Evolutionary conservation across 2,797 vertebrate genomes (phyloP).

Genomic region (Dendrocincla tyrannina): DNA sequence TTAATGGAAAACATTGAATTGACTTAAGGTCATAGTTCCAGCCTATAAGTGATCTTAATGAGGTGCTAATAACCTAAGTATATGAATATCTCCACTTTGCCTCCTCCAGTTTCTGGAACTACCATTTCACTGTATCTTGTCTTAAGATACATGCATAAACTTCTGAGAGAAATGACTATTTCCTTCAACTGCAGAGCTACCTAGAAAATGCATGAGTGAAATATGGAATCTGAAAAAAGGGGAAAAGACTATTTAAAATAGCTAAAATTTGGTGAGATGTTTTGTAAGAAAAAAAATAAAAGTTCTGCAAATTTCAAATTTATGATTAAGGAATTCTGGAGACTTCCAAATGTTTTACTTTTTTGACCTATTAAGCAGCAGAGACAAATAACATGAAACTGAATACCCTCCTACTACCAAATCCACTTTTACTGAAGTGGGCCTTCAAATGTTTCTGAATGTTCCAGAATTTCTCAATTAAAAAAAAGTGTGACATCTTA

Average conservation of each 20-base stretch:
- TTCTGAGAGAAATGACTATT: background rate
- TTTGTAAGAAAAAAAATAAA: background rate
- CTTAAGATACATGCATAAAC: background rate
- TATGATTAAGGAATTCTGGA: background rate
- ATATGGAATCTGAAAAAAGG: background rate
- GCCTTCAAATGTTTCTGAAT: background rate
- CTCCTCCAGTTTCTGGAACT: background rate
- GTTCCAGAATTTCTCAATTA: background rate
- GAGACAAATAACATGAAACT: background rate
- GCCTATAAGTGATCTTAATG: constrained; percentile 5
- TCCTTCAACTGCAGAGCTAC: background rate
- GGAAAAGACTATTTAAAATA: background rate
- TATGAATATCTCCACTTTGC: background rate
- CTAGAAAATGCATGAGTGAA: background rate
- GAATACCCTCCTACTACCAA: background rate
- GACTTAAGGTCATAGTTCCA: background rate
- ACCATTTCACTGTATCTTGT: background rate
- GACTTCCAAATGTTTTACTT: background rate
- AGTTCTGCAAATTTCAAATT: background rate
- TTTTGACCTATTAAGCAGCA: background rate
- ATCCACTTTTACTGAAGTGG: background rate
- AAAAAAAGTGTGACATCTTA: background rate
- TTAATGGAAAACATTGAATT: background rate
- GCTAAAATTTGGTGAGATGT: background rate
- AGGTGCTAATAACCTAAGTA: background rate